Percentiles rank a stretch among this genome's conserved stretches.
Conservation (phyloP, 2,113 vertebrate genomes). For the Mandrillus leucophaeus region DNA sequence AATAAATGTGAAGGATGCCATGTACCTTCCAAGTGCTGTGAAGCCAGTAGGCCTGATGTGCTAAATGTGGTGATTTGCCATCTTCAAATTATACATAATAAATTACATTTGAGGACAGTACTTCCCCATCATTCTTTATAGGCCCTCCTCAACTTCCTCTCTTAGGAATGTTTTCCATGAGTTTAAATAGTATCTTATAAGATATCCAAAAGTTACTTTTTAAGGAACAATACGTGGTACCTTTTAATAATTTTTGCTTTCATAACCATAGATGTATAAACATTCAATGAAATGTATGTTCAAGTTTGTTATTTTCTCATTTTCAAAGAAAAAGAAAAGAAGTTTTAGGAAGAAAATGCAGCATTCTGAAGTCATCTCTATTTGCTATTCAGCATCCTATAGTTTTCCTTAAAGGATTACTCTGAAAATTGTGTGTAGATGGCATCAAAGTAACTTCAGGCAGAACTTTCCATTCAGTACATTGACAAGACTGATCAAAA, state of each 20-base stretch:
- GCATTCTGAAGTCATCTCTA: constrained; percentile 45
- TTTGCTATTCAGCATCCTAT: neutral
- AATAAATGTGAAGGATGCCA: constrained; percentile 35
- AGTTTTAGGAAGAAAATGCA: constrained; percentile 6
- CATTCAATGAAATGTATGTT: neutral
- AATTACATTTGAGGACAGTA: neutral
- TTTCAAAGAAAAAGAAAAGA: constrained; percentile 29
- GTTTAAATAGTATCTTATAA: constrained; percentile 11
- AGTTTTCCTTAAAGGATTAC: constrained; percentile 42
- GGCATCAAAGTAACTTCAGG: constrained; percentile 45
- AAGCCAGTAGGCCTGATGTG: neutral
- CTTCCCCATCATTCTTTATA: constrained; percentile 19
- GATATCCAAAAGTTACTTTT: constrained; percentile 39
- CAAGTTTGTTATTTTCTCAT: neutral
- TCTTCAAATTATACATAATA: constrained; percentile 27
- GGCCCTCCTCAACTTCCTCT: neutral
- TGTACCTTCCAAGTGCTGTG: constrained; percentile 15
- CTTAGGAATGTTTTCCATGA: neutral
- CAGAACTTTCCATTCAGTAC: neutral
- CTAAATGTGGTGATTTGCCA: neutral
- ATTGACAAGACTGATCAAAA: constrained; percentile 29
- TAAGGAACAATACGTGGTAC: neutral
- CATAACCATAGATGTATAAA: neutral
- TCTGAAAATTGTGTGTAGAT: constrained; percentile 36
- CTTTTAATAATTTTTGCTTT: constrained; percentile 15